Evolutionary conservation across 1,140 invertebrate genomes (phyloP).

Genomic region (Choristoneura fumiferana): DNA sequence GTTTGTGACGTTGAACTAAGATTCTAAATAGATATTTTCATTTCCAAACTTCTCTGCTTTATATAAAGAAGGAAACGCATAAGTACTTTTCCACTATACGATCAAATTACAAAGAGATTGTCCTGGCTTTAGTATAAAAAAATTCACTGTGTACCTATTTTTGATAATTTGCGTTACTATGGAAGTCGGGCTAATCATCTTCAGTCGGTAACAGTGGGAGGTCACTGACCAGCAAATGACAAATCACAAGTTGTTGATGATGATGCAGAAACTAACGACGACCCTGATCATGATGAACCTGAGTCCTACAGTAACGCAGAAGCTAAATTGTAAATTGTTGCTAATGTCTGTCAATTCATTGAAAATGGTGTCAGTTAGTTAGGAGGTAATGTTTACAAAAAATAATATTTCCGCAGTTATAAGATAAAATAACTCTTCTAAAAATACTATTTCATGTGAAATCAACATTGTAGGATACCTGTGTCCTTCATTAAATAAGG

Average conservation of each 20-base stretch:
- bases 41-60: neutral
- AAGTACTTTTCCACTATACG: neutral
- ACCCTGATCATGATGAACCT: slow-evolving; percentile 13
- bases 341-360: slow-evolving; percentile 66
- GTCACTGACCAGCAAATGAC: too few relatives aligned
- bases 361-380: slow-evolving; percentile 70
- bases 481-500: slow-evolving; percentile 63
- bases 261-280: neutral
- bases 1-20: slow-evolving; percentile 4
- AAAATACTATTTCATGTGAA: slow-evolving; percentile 63
- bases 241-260: neutral
- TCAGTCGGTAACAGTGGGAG: slow-evolving; percentile 14
- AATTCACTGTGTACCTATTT: slow-evolving; percentile 59
- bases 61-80: neutral
- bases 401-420: slow-evolving; percentile 53
- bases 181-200: slow-evolving; percentile 42
- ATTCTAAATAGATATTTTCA: slow-evolving; percentile 8
- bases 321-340: slow-evolving; percentile 25
- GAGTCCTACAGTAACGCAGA: slow-evolving; percentile 43
- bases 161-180: slow-evolving; percentile 68
- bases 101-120: slow-evolving; percentile 6
- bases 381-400: slow-evolving; percentile 52
- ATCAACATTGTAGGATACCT: slow-evolving; percentile 65
- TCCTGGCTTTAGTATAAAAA: slow-evolving; percentile 41
- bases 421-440: slow-evolving; percentile 61